Percentiles rank a stretch among this genome's conserved stretches.
Evolutionary conservation across 2,888 invertebrate species (phyloP).

Genomic region (Cantharis lateralis): DNA sequence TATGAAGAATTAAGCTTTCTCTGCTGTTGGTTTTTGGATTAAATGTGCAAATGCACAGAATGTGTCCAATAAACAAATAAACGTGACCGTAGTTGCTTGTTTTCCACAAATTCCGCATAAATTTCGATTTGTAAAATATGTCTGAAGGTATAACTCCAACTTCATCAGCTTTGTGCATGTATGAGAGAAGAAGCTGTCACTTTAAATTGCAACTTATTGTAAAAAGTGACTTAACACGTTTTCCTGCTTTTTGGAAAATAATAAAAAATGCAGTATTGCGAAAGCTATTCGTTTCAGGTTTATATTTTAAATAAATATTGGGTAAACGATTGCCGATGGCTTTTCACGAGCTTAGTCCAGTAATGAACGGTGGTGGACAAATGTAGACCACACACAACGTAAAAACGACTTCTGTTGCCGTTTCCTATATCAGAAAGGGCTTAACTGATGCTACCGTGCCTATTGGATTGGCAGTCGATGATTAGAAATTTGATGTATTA

Average conservation of each 20-base stretch:
- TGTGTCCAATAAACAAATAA: conserved; percentile 30
- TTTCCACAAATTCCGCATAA: conserved; percentile 22
- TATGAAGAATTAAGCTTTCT: neutral
- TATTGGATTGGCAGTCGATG: neutral
- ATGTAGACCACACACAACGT: conserved; percentile 32
- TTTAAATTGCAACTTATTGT: neutral
- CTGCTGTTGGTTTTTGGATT: conserved; percentile 12
- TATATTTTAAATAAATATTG: neutral
- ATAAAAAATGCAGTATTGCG: neutral
- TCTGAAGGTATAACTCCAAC: neutral
- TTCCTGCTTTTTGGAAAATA: neutral
- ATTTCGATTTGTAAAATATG: conserved; percentile 4
- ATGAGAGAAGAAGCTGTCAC: neutral
- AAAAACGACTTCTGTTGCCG: conserved; percentile 21
- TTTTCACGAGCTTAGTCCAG: neutral
- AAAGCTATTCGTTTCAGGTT: neutral
- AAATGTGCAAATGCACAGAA: conserved; percentile 21
- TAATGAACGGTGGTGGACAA: conserved; percentile 12
- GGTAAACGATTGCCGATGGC: conserved; percentile 16
- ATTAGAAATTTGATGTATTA: neutral
- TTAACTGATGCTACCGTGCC: conserved; percentile 5
- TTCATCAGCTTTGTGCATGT: neutral
- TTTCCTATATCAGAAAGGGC: conserved; percentile 12
- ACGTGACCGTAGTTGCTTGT: conserved; percentile 29
- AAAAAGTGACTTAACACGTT: neutral